phyloP scores from a whole-genome alignment of 2,888 invertebrate genomes.

The Chrysopilus asiliformis region DNA sequence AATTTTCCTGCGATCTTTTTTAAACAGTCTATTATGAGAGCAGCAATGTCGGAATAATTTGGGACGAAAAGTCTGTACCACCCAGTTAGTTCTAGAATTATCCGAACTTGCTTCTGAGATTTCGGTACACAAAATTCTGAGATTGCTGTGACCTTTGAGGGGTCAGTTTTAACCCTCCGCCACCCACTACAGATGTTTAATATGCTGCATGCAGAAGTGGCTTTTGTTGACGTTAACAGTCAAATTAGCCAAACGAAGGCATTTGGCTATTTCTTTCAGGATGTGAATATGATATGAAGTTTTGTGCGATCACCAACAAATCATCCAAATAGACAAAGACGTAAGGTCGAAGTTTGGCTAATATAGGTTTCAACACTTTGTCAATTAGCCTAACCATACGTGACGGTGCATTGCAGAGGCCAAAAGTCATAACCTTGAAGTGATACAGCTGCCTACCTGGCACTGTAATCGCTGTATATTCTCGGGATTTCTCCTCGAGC shows the following conservation, averaged over 20 bases:
- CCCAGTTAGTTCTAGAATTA: conserved; percentile 4
- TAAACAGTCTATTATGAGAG: no score
- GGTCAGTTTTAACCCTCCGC: conserved; percentile 2
- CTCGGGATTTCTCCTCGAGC: no score
- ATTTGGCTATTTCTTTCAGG: not conserved
- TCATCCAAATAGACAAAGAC: conserved; percentile 8
- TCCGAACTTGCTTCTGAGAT: not conserved
- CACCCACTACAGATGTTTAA: conserved; percentile 5
- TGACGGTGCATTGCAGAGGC: conserved; percentile 3
- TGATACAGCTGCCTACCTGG: no score
- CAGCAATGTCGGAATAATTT: not conserved
- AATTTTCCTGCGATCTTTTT: conserved; percentile 3
- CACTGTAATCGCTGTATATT: no score
- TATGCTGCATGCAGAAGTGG: conserved; percentile 1
- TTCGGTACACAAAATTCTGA: not conserved
- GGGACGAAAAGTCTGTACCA: conserved; percentile 3
- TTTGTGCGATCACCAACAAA: conserved; percentile 1
- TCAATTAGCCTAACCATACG: conserved; percentile 5
- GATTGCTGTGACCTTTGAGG: conserved; percentile 1
- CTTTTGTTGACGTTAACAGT: conserved; percentile 4
- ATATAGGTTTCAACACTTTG: conserved; percentile 3
- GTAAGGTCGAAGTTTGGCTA: conserved; percentile 1
- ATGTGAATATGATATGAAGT: conserved; percentile 4
- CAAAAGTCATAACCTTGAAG: not conserved
- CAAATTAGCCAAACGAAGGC: not conserved